These are phyloP conservation scores for Vulpes lagopus DNA, from an alignment of 2,113 vertebrate species.

Conservation along the genomic window DNA sequence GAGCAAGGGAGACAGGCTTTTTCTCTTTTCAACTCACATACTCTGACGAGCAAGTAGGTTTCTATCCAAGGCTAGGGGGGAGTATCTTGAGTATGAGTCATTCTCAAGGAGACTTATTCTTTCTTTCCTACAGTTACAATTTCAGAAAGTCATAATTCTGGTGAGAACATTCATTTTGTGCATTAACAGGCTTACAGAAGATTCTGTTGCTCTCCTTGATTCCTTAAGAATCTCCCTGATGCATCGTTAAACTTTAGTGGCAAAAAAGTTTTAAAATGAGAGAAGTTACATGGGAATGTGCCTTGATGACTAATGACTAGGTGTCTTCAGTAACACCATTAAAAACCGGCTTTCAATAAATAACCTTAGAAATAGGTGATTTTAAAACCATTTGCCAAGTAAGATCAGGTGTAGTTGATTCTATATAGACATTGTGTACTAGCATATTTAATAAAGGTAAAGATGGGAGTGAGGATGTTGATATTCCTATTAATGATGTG, in stretches of 20 bases:
- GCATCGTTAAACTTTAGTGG: neutral
- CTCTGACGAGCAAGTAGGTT: neutral
- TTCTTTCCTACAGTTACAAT: neutral
- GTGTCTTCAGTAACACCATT: neutral
- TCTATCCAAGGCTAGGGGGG: neutral
- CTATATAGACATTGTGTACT: no score
- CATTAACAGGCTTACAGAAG: neutral
- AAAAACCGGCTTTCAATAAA: neutral
- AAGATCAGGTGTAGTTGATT: neutral
- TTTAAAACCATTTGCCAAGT: neutral
- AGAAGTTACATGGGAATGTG: neutral
- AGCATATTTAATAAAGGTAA: neutral
- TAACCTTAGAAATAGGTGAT: neutral
- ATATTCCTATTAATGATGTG: neutral
- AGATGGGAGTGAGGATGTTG: neutral
- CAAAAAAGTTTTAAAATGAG: constrained; percentile 11
- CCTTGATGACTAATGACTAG: neutral
- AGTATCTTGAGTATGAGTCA: neutral
- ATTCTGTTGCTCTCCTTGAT: neutral
- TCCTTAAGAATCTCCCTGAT: neutral
- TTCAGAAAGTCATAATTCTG: neutral
- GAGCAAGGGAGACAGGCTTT: neutral
- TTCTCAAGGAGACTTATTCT: neutral
- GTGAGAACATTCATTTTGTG: neutral
- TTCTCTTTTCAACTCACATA: neutral